Evolutionary conservation across 1,140 invertebrate genomes (phyloP), one percentile per base, ranked within the genome.

Genomic region (Drosophila malerkotliana): DNA sequence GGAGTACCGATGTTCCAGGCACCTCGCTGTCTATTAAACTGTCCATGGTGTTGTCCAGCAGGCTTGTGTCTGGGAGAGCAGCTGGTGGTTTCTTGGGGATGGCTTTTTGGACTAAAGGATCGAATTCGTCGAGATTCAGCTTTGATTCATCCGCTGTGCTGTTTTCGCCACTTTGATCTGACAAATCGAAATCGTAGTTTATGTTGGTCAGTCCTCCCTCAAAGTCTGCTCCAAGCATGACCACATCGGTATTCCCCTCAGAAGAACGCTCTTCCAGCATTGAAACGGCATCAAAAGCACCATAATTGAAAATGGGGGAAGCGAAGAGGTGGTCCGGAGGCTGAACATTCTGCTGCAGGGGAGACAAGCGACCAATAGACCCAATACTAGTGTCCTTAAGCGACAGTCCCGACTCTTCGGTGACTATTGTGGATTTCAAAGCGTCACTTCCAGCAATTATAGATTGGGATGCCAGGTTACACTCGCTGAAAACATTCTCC

Each of bases 121-220:
- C 90, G 69, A 93, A 93, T 60, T 93, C 92, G 49, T 92, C 90
- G 21, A 91, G 77, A 72, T 91, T 88, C 21, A 83, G 62, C 51
- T 85, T 89, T 1, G 66, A 58, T 44, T 95, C 94, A 39, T 95
- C 94, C 2, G 94, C 93, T 14, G 93, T 91, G 67, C 95, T 95
- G 77, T 95, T 95, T 4, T 95, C 95, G 0, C 93, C 94, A 72
- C 95, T 96, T 32, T 94, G 92, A 90, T 95, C 95, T 2, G 94
- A 95, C 49, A 95, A 92, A 82, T 95, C 95, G 47, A 96, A 95
- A 68, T 95, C 95, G 77, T 95, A 96, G 90, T 95, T 95, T 18
- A 95, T 94, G 78, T 94, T 94, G n/a, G 94, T 94, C 10, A 95
- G 79, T 1, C 94, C 94, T 1, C 93, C 92, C 1, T 92, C 91